Conservation (phyloP, 2,888 invertebrate genomes). For the Melanophora roralis region DNA sequence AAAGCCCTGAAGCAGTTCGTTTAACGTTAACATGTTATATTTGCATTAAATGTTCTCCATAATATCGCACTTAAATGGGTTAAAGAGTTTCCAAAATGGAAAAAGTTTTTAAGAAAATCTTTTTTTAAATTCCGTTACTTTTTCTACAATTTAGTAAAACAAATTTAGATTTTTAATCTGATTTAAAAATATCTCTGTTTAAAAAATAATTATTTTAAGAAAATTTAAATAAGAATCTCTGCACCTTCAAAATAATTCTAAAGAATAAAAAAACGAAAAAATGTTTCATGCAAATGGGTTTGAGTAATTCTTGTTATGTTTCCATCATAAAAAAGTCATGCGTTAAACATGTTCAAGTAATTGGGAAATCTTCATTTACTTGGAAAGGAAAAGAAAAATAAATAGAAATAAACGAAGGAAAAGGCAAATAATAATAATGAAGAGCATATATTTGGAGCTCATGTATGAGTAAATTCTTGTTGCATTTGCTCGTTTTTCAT, state of each 20-base stretch:
- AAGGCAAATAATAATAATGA: too few species aligned
- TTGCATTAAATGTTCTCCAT: background rate
- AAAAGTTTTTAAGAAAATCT: background rate
- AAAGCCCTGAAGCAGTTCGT: constrained; percentile 24
- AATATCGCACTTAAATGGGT: constrained; percentile 6
- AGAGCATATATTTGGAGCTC: too few species aligned
- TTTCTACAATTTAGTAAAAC: background rate
- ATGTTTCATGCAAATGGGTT: constrained; percentile 39
- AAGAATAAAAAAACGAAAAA: background rate
- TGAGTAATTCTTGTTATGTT: constrained; percentile 48
- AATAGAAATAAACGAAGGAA: background rate
- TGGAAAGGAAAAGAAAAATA: constrained; percentile 21
- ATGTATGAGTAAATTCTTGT: too few species aligned
- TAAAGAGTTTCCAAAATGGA: background rate
- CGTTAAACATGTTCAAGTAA: constrained; percentile 58
- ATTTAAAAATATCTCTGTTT: too few species aligned
- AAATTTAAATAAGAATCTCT: background rate
- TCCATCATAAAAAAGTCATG: constrained; percentile 55
- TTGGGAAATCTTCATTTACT: constrained; percentile 50
- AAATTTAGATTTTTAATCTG: background rate
- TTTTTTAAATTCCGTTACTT: background rate
- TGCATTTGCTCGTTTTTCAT: too few species aligned
- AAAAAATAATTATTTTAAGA: too few species aligned
- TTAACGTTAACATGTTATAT: background rate
- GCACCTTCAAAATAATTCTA: background rate